A percentile compares a stretch with the other conserved stretches of the same genome.
phyloP scores from a whole-genome alignment of 2,113 vertebrate genomes.

The Tragelaphus buxtoni region DNA sequence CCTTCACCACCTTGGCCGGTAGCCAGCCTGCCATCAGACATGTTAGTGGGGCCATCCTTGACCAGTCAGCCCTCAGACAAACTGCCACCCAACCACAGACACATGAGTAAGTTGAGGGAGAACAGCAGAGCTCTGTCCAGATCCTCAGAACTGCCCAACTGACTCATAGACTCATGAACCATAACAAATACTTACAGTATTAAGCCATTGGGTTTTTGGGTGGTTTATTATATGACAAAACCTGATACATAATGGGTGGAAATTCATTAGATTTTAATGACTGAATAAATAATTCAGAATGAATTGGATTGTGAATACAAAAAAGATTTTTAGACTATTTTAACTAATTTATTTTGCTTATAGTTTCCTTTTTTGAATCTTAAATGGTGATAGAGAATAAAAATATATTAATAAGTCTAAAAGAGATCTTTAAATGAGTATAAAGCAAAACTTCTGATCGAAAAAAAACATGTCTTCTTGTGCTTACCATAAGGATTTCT shows the following conservation, averaged over 20 bases:
- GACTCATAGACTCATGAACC: background rate
- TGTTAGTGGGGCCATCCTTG: background rate
- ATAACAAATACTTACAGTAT: background rate
- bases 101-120: background rate
- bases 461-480: no score
- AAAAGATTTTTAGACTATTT: background rate
- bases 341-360: background rate
- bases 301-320: background rate
- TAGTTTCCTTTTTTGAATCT: background rate
- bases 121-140: background rate
- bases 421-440: no score
- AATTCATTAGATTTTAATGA: constrained; percentile 25
- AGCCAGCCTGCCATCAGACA: background rate
- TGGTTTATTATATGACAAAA: background rate
- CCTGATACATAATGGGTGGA: background rate
- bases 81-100: background rate
- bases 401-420: no score
- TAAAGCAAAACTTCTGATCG: no score
- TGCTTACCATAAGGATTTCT: no score
- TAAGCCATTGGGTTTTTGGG: background rate
- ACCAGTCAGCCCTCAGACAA: background rate
- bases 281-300: background rate
- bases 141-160: background rate
- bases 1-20: background rate
- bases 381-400: background rate